phyloP scores from a whole-genome alignment of 92 coral and sea anemone species.

The Palythoa grandis region DNA sequence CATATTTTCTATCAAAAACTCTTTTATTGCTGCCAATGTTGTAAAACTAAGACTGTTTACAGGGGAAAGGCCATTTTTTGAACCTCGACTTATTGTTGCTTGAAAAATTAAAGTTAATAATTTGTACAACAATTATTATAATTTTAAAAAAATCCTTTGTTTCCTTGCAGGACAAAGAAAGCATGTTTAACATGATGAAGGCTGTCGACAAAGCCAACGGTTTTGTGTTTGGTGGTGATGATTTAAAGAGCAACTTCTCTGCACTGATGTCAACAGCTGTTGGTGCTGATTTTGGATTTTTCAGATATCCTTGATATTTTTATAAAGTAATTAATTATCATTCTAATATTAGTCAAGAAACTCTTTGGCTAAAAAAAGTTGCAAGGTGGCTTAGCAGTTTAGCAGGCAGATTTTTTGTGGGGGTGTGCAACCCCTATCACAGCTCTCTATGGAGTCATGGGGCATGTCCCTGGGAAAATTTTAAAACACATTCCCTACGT shows the following conservation, averaged over 20 bases:
- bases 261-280: constrained; percentile 92
- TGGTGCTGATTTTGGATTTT: constrained; percentile 96
- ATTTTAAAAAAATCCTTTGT: not conserved
- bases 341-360: too few relatives aligned
- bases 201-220: constrained; percentile 92
- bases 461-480: too few relatives aligned
- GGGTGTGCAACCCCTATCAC: too few relatives aligned
- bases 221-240: constrained; percentile 89
- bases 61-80: not conserved
- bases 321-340: not conserved
- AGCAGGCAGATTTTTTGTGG: too few relatives aligned
- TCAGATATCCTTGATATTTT: constrained; percentile 73
- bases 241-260: constrained; percentile 77
- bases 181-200: constrained; percentile 84
- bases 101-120: not conserved
- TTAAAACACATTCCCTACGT: too few relatives aligned
- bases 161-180: constrained; percentile 81
- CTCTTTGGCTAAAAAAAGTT: too few relatives aligned
- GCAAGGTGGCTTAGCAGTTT: too few relatives aligned
- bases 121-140: not conserved
- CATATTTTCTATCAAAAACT: too few relatives aligned
- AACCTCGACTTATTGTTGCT: too few relatives aligned
- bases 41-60: not conserved
- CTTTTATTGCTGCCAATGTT: too few relatives aligned
- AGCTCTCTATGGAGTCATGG: too few relatives aligned